Evolutionary conservation across 2,888 invertebrate species (phyloP), one percentile per base, ranked within the genome.

Genomic region (Nomada flava): DNA sequence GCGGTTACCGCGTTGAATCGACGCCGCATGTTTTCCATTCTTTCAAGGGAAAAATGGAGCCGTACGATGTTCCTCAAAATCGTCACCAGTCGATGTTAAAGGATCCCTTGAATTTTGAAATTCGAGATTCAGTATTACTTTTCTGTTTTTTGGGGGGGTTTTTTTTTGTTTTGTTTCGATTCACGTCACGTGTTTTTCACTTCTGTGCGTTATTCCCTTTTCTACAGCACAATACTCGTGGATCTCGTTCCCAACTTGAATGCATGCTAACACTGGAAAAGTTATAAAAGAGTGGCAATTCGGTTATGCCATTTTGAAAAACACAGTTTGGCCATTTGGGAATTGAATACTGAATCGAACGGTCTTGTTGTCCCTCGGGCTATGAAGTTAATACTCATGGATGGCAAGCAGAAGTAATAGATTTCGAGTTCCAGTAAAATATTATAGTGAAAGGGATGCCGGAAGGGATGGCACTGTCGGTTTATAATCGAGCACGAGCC

Each of bases 401-500:
- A 23, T 52, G 42, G 57, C 29, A 11, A 65, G 52, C 59, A 65
- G 68, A 75, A 18, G 63, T 36, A 55, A 69, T 76, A 57, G 63
- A 69, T 68, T 57, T 23, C 18, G 11, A 26, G 57, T 75, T 50
- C 15, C 42, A 10, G 36, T 63, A 57, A 80, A 67, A 29, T 63
- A 69, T 15, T 29, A 26, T 18, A 2, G 26, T 1, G 47, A 20
- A 52, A 18, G 13, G n/a, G 44, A n/a, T 7, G 11, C n/a, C 1
- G 63, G 53, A 47, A 29, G 20, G 53, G 50, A 50, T 4, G 55
- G 36, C 44, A 42, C 23, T 60, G 20, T 57, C 53, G 68, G 44
- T 77, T 69, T 68, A 73, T 73, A 77, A 69, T 77, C 68, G 67
- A 23, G 47, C 63, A 77, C 47, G 62, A 42, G 42, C n/a, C 23